Evolutionary conservation across 2,888 invertebrate species (phyloP).

Genomic region (Hydriomena furcata): DNA sequence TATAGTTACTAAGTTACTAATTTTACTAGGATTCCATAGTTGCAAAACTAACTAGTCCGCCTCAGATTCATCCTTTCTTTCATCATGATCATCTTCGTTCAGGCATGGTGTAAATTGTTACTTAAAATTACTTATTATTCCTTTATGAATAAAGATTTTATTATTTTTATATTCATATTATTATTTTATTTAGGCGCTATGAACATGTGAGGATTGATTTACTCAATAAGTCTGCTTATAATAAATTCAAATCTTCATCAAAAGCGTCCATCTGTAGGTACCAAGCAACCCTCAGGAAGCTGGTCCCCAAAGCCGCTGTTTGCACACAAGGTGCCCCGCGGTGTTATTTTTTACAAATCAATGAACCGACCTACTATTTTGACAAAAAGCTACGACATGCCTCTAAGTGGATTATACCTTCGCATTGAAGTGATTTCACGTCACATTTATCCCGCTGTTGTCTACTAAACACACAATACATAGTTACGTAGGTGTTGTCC

Average conservation of each 20-base stretch:
- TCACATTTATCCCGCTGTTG: constrained; percentile 73
- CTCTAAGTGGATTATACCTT: constrained; percentile 80
- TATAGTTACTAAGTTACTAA: too few relatives aligned
- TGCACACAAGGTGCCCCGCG: constrained; percentile 75
- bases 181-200: too few relatives aligned
- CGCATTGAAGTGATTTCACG: constrained; percentile 72
- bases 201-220: too few relatives aligned
- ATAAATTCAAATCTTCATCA: constrained; percentile 18
- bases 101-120: too few relatives aligned
- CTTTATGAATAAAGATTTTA: too few relatives aligned
- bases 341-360: constrained; percentile 75
- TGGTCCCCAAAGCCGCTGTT: constrained; percentile 52
- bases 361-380: constrained; percentile 69
- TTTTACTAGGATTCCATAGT: too few relatives aligned
- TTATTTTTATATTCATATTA: too few relatives aligned
- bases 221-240: too few relatives aligned
- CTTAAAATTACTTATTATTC: too few relatives aligned
- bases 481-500: constrained; percentile 78
- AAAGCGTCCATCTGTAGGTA: constrained; percentile 58
- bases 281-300: constrained; percentile 31
- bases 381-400: constrained; percentile 75
- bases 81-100: too few relatives aligned
- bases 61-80: too few relatives aligned
- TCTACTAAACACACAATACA: constrained; percentile 51
- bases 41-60: too few relatives aligned